These are phyloP conservation scores for Trichonephila clavipes DNA, from an alignment of 1,140 invertebrate species.

Conservation along the genomic window DNA sequence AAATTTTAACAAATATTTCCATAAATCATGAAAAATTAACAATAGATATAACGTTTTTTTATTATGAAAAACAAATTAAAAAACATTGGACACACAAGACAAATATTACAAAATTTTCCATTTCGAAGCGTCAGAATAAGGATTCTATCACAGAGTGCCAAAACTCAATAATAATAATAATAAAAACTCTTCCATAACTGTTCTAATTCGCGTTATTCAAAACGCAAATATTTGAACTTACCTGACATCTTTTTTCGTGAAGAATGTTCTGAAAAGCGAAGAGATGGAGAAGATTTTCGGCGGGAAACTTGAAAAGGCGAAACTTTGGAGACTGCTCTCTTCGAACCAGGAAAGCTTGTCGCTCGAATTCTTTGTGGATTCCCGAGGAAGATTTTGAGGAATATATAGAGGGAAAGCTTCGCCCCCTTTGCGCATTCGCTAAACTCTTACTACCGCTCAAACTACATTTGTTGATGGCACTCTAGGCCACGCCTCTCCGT, in stretches of 20 bases:
- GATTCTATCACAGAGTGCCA: not conserved
- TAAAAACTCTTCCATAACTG: not conserved
- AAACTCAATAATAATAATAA: not conserved
- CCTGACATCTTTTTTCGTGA: conserved; percentile 29
- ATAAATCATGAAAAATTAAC: too few relatives aligned
- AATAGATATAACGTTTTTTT: too few relatives aligned
- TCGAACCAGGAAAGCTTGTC: not conserved
- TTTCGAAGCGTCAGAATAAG: too few relatives aligned
- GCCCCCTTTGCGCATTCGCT: conserved; percentile 66
- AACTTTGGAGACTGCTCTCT: not conserved
- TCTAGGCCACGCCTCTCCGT: conserved; percentile 49
- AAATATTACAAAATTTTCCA: too few relatives aligned
- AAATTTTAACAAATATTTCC: too few relatives aligned
- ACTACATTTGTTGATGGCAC: conserved; percentile 32
- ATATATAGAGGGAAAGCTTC: conserved; percentile 54
- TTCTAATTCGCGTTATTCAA: too few relatives aligned
- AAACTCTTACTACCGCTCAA: not conserved
- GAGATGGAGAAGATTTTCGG: not conserved
- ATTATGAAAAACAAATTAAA: too few relatives aligned
- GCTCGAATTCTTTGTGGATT: conserved; percentile 59
- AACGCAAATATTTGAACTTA: not conserved
- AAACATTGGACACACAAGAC: too few relatives aligned
- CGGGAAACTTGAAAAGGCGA: conserved; percentile 12
- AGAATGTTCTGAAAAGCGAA: not conserved
- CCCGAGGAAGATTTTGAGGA: not conserved